These are phyloP conservation scores for Cyclophora punctaria DNA, from an alignment of 2,888 invertebrate species.

Conservation along the genomic window DNA sequence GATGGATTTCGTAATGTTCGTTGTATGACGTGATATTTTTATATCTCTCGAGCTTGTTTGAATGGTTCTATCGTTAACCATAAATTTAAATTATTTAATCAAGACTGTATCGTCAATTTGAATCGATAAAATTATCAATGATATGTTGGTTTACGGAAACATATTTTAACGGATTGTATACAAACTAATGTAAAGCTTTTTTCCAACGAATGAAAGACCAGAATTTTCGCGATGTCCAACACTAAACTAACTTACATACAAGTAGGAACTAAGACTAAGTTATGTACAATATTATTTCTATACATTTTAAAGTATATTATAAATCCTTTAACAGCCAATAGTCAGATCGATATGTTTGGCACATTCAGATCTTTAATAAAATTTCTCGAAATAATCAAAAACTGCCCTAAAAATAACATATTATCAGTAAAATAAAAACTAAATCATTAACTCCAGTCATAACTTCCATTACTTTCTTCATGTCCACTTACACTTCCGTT, in stretches of 20 bases:
- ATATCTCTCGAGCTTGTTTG: too few relatives aligned
- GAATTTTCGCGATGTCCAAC: too few relatives aligned
- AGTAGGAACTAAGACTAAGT: constrained; percentile 31
- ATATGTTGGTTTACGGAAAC: too few relatives aligned
- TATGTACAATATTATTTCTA: constrained; percentile 6
- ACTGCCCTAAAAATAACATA: too few relatives aligned
- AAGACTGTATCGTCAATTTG: too few relatives aligned
- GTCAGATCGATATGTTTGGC: constrained; percentile 15
- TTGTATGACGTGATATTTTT: too few relatives aligned
- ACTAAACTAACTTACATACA: constrained; percentile 6
- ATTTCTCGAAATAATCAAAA: not conserved
- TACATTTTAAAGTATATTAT: constrained; percentile 3
- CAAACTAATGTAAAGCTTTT: constrained; percentile 4
- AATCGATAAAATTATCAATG: too few relatives aligned
- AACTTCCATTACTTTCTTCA: constrained; percentile 2
- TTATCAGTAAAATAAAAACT: too few relatives aligned
- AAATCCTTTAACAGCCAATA: constrained; percentile 1
- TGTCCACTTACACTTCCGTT: not conserved
- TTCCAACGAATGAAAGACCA: too few relatives aligned
- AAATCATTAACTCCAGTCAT: not conserved
- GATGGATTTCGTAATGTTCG: too few relatives aligned
- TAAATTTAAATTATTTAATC: too few relatives aligned
- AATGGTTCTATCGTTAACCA: too few relatives aligned
- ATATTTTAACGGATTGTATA: not conserved
- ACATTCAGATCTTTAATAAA: constrained; percentile 6